Evolutionary conservation across 2,797 vertebrate genomes (phyloP), one percentile per base, ranked within the genome.

Genomic region (Pangasius djambal): DNA sequence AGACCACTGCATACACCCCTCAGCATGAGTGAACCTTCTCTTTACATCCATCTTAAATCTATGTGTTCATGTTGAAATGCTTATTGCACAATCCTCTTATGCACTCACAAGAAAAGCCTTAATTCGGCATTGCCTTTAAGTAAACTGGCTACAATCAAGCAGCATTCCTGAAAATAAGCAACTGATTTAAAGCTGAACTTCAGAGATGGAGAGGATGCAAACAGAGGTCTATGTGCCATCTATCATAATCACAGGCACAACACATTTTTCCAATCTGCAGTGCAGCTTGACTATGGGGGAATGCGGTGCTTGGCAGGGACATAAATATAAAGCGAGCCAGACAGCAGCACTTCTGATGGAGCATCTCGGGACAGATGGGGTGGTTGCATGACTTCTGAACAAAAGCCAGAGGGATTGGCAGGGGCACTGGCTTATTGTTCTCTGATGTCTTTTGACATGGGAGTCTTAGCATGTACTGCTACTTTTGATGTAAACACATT

Each of bases 311-410:
- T 92, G 92, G 90, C 92, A 91, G 88, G 79, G 89, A 85, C 88
- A 89, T 90, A 72, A 87, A 91, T 90, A 90, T 90, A 90, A 90
- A 89, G 89, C 16, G 50, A 90, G 82, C 85, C 82, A 89, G 90
- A 91, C 87, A 89, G 91, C 89, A 91, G 82, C 81, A n/a, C 90
- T 89, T 89, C 81, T 90, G 90, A 86, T 81, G 88, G 87, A 92
- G 88, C 90, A 81, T 88, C 89, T 89, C 69, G 67, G 92, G 90
- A 92, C 92, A 92, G 92, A 92, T 91, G 92, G 90, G 89, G 75
- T 89, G 88, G 89, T 90, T 91, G 92, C 91, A 91, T 90, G 90
- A 90, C 85, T 86, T 91, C 89, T 92, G 91, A 90, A 87, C 83
- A 89, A 84, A 89, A 91, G 92, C 92, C 92, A 92, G 90, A 88